Percentiles rank a stretch among this genome's conserved stretches.
Evolutionary conservation across 2,888 invertebrate species (phyloP).

Genomic region (Phymatocera aterrima): DNA sequence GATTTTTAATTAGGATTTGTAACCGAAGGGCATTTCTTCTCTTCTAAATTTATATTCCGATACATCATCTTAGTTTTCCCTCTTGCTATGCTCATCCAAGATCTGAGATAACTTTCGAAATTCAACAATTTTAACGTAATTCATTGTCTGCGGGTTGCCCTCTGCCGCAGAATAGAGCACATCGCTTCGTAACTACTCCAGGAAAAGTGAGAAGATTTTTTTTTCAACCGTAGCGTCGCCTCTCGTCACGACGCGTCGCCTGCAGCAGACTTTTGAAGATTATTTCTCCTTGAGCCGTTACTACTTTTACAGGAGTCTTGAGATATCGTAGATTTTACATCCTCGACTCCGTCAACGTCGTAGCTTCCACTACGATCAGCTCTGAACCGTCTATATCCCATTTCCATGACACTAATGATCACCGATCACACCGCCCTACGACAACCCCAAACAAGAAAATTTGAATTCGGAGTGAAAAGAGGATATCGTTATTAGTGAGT

Average conservation of each 20-base stretch:
- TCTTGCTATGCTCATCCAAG: too few species aligned
- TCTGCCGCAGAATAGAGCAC: neutral
- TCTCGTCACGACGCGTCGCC: too few species aligned
- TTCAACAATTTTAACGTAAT: neutral
- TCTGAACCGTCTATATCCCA: neutral
- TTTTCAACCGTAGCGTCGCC: too few species aligned
- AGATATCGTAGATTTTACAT: neutral
- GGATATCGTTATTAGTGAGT: too few species aligned
- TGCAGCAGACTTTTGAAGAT: neutral
- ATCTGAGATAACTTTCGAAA: too few species aligned
- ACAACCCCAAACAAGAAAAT: constrained; percentile 11
- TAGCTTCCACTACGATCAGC: neutral
- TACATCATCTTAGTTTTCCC: too few species aligned
- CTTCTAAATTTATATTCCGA: too few species aligned
- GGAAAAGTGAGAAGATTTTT: neutral
- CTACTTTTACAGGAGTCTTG: too few species aligned
- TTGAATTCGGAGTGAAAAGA: neutral
- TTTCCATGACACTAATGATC: constrained; percentile 30
- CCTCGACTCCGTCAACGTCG: neutral
- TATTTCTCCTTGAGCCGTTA: neutral
- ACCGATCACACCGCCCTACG: neutral
- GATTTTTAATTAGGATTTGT: neutral
- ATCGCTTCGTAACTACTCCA: neutral
- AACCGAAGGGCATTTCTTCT: neutral
- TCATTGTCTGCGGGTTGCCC: neutral